Evolutionary conservation across 2,113 vertebrate species (phyloP).

Genomic region (Sisor rabdophorus): DNA sequence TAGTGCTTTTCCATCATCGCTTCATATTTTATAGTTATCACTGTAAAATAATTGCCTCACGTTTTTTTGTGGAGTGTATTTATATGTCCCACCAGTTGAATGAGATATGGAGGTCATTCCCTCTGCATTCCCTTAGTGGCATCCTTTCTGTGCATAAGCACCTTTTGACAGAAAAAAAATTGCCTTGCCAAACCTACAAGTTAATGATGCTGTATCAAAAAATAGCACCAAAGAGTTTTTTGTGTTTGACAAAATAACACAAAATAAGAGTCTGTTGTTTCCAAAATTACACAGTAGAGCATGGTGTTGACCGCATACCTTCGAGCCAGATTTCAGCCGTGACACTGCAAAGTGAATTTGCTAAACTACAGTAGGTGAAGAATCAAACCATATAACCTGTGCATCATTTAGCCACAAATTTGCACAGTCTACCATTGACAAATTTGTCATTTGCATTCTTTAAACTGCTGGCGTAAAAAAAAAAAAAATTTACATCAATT

Average conservation of each 20-base stretch:
- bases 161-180: neutral
- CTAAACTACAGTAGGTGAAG: neutral
- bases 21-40: neutral
- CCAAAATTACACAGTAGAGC: neutral
- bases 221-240: too few relatives aligned
- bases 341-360: conserved; percentile 19
- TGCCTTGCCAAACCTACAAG: neutral
- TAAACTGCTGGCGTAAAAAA: neutral
- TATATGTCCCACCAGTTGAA: conserved; percentile 33
- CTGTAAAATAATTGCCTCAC: neutral
- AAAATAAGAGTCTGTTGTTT: neutral
- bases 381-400: neutral
- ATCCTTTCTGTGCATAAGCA: neutral
- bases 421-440: neutral
- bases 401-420: neutral
- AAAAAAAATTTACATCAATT: neutral
- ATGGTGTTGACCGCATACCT: neutral
- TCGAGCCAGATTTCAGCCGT: neutral
- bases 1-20: neutral
- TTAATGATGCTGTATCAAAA: neutral
- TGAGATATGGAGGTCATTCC: conserved; percentile 38
- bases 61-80: neutral
- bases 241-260: too few relatives aligned
- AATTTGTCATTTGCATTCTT: neutral
- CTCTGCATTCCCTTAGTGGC: conserved; percentile 22